phyloP scores from a whole-genome alignment of 2,113 vertebrate genomes.

The Aegotheles bennettii region DNA sequence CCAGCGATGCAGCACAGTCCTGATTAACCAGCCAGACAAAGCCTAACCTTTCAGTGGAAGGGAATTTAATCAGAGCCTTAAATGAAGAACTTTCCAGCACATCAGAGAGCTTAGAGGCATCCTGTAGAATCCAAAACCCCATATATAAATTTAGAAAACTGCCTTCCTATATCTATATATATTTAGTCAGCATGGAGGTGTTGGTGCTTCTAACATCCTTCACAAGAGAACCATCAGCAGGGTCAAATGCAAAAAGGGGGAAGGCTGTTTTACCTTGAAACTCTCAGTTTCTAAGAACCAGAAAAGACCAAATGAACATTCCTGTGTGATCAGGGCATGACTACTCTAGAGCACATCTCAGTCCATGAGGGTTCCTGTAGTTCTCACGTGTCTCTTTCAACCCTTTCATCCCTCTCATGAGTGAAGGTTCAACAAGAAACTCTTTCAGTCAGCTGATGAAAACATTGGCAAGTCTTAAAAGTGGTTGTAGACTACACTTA shows the following conservation, averaged over 20 bases:
- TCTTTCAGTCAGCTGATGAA: not conserved
- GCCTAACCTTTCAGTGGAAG: not conserved
- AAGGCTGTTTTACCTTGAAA: not conserved
- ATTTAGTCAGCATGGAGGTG: not conserved
- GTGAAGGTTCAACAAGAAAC: not conserved
- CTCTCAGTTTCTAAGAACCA: rapidly evolving
- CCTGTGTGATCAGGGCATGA: not conserved
- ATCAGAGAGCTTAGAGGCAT: not conserved
- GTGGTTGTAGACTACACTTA: not conserved
- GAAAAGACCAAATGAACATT: not conserved
- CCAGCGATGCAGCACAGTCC: not conserved
- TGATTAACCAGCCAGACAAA: not conserved
- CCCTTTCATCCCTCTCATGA: not conserved
- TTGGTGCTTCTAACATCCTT: not conserved
- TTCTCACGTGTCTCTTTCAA: not conserved
- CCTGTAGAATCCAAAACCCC: not conserved
- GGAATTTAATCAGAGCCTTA: not conserved
- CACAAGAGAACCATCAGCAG: not conserved
- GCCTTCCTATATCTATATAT: not conserved
- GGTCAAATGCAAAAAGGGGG: not conserved
- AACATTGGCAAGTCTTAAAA: not conserved
- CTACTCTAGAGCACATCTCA: not conserved
- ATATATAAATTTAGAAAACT: not conserved
- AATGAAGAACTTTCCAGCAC: not conserved
- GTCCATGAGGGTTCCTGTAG: rapidly evolving